Evolutionary conservation across 2,797 vertebrate species (phyloP).

Genomic region (Tapirus indicus): DNA sequence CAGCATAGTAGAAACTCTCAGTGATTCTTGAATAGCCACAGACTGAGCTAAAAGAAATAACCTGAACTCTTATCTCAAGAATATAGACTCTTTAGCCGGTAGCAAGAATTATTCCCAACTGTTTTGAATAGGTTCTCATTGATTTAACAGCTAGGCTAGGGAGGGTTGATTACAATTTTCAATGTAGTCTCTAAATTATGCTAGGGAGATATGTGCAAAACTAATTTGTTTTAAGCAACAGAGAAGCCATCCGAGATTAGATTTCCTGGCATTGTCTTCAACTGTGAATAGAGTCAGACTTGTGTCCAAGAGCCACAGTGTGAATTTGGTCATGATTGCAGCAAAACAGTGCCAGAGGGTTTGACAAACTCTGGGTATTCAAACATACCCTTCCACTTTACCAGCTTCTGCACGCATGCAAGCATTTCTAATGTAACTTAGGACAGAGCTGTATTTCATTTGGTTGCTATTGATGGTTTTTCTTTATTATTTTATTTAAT

Average conservation of each 20-base stretch:
- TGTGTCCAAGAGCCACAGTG: neutral
- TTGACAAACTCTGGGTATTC: neutral
- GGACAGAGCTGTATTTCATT: neutral
- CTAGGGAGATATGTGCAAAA: neutral
- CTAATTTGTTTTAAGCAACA: slow-evolving; percentile 47
- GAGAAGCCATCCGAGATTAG: neutral
- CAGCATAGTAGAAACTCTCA: neutral
- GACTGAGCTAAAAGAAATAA: slow-evolving; percentile 29
- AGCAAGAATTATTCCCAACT: neutral
- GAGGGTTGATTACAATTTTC: neutral
- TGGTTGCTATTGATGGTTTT: neutral
- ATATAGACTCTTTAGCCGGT: neutral
- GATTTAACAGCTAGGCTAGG: neutral
- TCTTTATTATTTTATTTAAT: slow-evolving; percentile 49
- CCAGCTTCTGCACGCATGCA: neutral
- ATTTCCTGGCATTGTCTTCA: slow-evolving; percentile 7
- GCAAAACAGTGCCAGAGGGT: neutral
- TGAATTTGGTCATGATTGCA: neutral
- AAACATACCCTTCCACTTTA: neutral
- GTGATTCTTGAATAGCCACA: neutral
- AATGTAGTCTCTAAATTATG: slow-evolving; percentile 10
- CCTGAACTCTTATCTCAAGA: neutral
- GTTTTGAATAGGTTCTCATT: slow-evolving; percentile 5
- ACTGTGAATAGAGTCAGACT: neutral
- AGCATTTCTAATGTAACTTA: neutral